A percentile compares a stretch with the other conserved stretches of the same genome.
phyloP scores from a whole-genome alignment of 2,888 invertebrate genomes.

The Lasius platythorax region DNA sequence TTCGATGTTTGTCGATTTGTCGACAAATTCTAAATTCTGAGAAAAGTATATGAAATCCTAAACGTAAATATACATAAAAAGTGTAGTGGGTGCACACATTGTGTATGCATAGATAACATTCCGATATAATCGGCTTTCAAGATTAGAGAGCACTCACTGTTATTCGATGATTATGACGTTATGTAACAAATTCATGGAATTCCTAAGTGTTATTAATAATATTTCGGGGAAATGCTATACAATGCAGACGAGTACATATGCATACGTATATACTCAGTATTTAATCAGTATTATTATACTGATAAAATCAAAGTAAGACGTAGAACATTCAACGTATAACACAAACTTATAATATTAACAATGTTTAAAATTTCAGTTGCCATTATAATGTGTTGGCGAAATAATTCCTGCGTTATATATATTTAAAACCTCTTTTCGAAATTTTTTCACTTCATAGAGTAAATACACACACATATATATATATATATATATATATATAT shows the following conservation, averaged over 20 bases:
- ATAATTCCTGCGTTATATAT: not conserved
- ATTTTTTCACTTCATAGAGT: not conserved
- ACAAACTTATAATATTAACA: conserved; percentile 2
- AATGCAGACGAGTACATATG: not conserved
- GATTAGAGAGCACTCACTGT: not conserved
- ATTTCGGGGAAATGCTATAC: conserved; percentile 18
- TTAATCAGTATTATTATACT: not conserved
- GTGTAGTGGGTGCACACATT: not conserved
- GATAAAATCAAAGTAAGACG: not conserved
- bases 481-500: too few species aligned
- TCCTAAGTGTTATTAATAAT: not conserved
- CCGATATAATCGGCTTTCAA: not conserved
- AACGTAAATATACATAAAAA: conserved; percentile 6
- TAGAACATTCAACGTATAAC: not conserved
- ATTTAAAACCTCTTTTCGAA: not conserved
- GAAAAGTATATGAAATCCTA: not conserved
- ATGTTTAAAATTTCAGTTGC: not conserved
- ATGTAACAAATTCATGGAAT: not conserved
- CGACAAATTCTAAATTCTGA: not conserved
- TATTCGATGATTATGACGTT: not conserved
- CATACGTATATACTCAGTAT: too few species aligned
- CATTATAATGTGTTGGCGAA: not conserved
- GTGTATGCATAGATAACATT: conserved; percentile 13
- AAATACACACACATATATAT: not conserved
- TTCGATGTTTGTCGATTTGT: not conserved